Evolutionary conservation across 2,113 vertebrate species (phyloP).

Genomic region (Calonectris borealis): DNA sequence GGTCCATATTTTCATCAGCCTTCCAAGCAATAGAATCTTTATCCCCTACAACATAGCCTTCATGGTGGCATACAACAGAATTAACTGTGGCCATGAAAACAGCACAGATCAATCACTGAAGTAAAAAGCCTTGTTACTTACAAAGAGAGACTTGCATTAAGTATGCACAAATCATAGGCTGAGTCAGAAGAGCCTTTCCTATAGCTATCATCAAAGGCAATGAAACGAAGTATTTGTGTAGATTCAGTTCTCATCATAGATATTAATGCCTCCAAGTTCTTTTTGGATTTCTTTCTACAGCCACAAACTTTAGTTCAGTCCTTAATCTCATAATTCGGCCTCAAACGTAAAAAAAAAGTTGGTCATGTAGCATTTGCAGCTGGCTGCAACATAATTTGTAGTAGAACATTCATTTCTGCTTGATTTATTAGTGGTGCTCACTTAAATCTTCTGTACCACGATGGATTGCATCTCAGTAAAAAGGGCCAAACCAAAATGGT

Average conservation of each 20-base stretch:
- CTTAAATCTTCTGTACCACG: constrained; percentile 19
- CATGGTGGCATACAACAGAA: not conserved
- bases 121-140: constrained; percentile 36
- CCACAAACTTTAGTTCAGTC: not conserved
- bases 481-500: constrained; percentile 48
- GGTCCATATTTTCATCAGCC: constrained; percentile 22
- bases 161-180: constrained; percentile 47
- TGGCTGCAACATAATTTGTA: constrained; percentile 4
- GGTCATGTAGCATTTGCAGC: constrained; percentile 4
- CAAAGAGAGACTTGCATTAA: constrained; percentile 28
- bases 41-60: not conserved
- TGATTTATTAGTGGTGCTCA: constrained; percentile 39
- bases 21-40: constrained; percentile 3
- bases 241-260: not conserved
- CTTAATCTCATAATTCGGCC: constrained; percentile 1
- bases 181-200: constrained; percentile 2
- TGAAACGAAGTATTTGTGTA: not conserved
- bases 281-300: not conserved
- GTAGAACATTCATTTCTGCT: constrained; percentile 4
- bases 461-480: constrained; percentile 33
- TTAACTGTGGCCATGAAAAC: constrained; percentile 15
- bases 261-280: not conserved
- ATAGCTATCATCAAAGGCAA: not conserved
- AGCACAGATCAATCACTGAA: constrained; percentile 20
- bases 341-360: not conserved